Evolutionary conservation across 2,113 vertebrate genomes (phyloP), one percentile per base, ranked within the genome.

Genomic region (Otolemur garnettii): DNA sequence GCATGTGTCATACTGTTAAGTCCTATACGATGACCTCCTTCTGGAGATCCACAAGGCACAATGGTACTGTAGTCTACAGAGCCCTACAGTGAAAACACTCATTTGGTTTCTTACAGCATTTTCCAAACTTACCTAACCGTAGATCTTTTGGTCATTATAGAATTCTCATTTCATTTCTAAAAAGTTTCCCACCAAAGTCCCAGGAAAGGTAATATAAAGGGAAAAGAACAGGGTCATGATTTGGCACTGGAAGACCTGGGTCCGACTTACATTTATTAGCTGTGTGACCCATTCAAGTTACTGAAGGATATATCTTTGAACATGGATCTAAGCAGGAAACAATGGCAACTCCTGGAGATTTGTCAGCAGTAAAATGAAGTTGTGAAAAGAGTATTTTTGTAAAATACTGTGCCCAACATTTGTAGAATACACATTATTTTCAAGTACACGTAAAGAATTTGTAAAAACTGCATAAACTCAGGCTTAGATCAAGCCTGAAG

Each of bases 401-500:
- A 60, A 82, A 86, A 50, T 45, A 62, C 53, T 69, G 6, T 62
- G 38, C 18, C n/a, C 38, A 33, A 21, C 19, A 69, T 94, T 89
- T 90, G 35, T 13, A 83, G 45, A 66, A 64, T 60, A 86, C 42
- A 50, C 4, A 55, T 53, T 69, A 82, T 82, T 83, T 96, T 93
- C 64, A 95, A 88, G 64, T 55, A 53, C 24, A 53, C 17, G 33
- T 30, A 82, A 83, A 45, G 78, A 60, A 84, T 50, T n/a, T 45
- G 2, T 71, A 55, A 80, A 95, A 38, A 15, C 55, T 24, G 2
- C 24, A 62, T 33, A 83, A 10, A 50, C 24, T 45, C 12, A 74
- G 64, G 57, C 26, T 78, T 79, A 91, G 79, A 95, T 35, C 14
- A 79, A 79, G 13, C 75, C 66, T 90, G 85, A 94, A 96, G 59